phyloP scores from a whole-genome alignment of 2,888 invertebrate species.

The Alsophila aescularia region DNA sequence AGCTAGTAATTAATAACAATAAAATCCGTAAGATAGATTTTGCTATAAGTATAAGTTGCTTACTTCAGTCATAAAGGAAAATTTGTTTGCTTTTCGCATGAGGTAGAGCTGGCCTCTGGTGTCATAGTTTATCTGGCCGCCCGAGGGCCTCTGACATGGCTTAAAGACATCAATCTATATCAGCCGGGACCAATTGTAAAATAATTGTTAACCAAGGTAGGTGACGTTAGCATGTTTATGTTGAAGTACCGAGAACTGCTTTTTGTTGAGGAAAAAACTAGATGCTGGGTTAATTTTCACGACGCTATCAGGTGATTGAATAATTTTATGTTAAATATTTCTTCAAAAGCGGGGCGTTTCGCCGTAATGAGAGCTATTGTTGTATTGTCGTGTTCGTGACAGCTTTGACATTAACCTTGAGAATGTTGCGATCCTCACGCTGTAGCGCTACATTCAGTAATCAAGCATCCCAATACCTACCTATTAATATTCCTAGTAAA shows the following conservation, averaged over 20 bases:
- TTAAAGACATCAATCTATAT: no score
- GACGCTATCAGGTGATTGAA: background rate
- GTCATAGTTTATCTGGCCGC: no score
- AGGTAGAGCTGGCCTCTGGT: no score
- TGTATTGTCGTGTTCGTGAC: conserved; percentile 15
- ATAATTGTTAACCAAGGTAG: no score
- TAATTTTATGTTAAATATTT: background rate
- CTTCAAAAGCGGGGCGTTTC: conserved; percentile 39
- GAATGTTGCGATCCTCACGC: conserved; percentile 17
- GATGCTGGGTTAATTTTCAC: background rate
- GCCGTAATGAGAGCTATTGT: conserved; percentile 18
- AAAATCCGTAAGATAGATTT: no score
- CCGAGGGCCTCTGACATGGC: no score
- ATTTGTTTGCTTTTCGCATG: no score
- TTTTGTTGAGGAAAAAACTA: background rate
- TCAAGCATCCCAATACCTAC: background rate
- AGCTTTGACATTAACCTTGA: conserved; percentile 9
- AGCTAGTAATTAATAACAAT: no score
- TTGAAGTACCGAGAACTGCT: background rate
- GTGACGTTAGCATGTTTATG: background rate
- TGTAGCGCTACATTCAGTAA: background rate
- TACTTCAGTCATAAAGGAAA: no score
- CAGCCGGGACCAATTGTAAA: no score
- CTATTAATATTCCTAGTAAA: no score
- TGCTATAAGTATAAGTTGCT: no score